These are phyloP conservation scores for Chiloscyllium punctatum DNA, from an alignment of 2,797 vertebrate species.

Conservation along the genomic window DNA sequence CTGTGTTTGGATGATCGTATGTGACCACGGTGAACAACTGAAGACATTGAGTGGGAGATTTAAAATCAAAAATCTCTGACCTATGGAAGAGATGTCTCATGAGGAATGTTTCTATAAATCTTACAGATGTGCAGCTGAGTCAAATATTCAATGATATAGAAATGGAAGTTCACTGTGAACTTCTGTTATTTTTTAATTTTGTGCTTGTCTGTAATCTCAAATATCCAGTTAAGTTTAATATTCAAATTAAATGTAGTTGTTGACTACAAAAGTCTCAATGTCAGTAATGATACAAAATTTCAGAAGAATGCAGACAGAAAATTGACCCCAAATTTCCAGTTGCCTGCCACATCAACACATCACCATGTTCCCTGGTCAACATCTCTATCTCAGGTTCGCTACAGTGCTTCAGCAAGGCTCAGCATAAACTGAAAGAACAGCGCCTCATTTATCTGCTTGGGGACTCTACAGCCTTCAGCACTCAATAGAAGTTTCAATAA, in stretches of 20 bases:
- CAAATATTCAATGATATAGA: background rate
- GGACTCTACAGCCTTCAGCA: no score
- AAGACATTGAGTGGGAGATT: background rate
- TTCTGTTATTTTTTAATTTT: background rate
- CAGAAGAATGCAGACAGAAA: background rate
- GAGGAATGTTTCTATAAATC: background rate
- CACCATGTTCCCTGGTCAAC: no score
- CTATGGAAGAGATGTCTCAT: background rate
- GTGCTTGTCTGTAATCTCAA: background rate
- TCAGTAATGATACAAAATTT: background rate
- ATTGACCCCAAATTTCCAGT: no score
- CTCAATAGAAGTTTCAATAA: no score
- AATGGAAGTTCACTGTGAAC: background rate
- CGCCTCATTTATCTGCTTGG: no score
- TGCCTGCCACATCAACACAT: no score
- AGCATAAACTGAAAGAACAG: no score
- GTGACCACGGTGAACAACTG: background rate
- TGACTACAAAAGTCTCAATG: background rate
- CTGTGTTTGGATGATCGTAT: background rate
- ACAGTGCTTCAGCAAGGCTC: no score
- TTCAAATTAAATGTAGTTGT: background rate
- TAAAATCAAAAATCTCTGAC: background rate
- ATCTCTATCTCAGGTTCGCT: no score
- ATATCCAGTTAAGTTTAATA: background rate
- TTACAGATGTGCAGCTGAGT: background rate